A percentile compares a stretch with the other conserved stretches of the same genome.
Conservation (phyloP, 2,797 vertebrate genomes). For the Tenualosa ilisha region DNA sequence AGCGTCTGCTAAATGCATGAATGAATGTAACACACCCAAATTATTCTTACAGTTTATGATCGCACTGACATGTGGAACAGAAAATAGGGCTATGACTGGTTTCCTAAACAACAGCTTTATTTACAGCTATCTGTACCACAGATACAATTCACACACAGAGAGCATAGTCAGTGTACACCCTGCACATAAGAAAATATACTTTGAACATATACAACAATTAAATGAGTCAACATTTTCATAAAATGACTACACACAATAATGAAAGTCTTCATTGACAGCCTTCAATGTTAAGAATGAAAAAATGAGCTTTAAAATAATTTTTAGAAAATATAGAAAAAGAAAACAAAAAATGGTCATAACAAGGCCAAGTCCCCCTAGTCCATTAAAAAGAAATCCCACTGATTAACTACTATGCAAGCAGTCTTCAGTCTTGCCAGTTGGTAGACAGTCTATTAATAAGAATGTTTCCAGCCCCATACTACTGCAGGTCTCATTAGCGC, state of each 20-base stretch:
- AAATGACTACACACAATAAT: conserved; percentile 46
- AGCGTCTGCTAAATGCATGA: too few relatives aligned
- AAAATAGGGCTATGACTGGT: not conserved
- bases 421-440: not conserved
- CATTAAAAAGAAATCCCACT: not conserved
- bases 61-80: not conserved
- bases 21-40: too few relatives aligned
- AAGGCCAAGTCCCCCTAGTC: not conserved
- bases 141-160: conserved; percentile 45
- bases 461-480: not conserved
- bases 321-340: conserved; percentile 26
- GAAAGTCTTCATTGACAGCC: conserved; percentile 31
- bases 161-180: conserved; percentile 38
- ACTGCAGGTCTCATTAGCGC: not conserved
- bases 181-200: conserved; percentile 54
- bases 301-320: conserved; percentile 48
- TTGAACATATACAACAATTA: conserved; percentile 52
- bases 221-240: conserved; percentile 48
- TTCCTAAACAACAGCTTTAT: conserved; percentile 64
- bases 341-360: not conserved
- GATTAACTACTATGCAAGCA: not conserved
- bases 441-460: not conserved
- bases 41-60: not conserved
- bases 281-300: conserved; percentile 41
- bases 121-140: conserved; percentile 62